These are phyloP conservation scores for Bombus ignitus DNA, from an alignment of 1,140 invertebrate genomes.

Conservation along the genomic window DNA sequence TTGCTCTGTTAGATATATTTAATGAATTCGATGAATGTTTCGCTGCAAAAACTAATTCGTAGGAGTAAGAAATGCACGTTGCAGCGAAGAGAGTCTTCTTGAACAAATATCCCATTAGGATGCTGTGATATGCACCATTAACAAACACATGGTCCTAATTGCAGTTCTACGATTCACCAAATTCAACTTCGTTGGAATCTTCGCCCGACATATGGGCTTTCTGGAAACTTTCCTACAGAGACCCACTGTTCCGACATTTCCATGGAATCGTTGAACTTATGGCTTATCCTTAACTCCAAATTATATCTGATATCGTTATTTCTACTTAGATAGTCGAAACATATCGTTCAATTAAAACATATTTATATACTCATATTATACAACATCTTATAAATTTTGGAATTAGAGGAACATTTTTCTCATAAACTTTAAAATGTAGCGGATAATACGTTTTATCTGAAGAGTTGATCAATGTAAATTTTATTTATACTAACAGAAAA, in stretches of 20 bases:
- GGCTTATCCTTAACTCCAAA: too few species aligned
- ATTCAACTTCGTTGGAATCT: conserved; percentile 51
- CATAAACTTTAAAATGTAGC: too few species aligned
- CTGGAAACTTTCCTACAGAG: conserved; percentile 48
- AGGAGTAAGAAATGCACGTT: background rate
- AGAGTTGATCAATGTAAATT: too few species aligned
- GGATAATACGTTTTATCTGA: too few species aligned
- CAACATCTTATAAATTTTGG: too few species aligned
- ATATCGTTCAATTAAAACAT: too few species aligned
- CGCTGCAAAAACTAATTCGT: background rate
- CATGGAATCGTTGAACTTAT: background rate
- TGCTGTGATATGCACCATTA: conserved; percentile 50
- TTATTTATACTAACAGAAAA: too few species aligned
- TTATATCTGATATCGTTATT: too few species aligned
- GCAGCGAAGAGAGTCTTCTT: conserved; percentile 22
- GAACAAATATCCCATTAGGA: conserved; percentile 46
- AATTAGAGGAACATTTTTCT: too few species aligned
- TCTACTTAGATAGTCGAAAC: too few species aligned
- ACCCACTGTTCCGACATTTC: conserved; percentile 17
- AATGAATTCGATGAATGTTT: too few species aligned
- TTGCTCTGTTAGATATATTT: background rate
- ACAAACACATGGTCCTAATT: conserved; percentile 60
- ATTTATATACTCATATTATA: too few species aligned
- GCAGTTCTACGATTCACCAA: conserved; percentile 39
- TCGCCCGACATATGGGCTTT: conserved; percentile 44